Base-by-base conservation (phyloP, 2,888 invertebrate species). In the Tillus elongatus region DNA sequence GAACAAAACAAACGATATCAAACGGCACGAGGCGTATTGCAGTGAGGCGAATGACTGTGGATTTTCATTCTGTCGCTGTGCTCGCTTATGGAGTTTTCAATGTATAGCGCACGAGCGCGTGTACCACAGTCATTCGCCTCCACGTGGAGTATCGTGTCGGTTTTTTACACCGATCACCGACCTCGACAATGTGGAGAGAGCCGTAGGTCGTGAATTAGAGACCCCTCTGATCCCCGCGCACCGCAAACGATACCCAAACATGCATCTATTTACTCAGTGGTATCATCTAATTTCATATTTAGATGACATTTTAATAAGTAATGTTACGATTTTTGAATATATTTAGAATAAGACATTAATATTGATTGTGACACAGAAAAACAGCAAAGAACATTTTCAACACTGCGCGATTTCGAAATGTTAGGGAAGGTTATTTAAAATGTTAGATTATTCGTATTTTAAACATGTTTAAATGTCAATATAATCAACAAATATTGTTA, bases 111-210 rank as follows among this genome's bases (percentile, higher is more conserved):
- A 74, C 74, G 74, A 72, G 74, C 68, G 58, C 12, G 30, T 33
- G 32, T 39, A 40, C 61, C 66, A 42, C 54, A 58, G 65, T 66
- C 57, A 54, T 50, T 56, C 59, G 66, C 70, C 71, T 67, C 69
- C 70, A 70, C 70, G 70, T 67, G 69, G 61, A 55, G 52, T 49
- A 54, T 51, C 56, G 54, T 49, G 49, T 49, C 50, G 56, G 53
- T 60, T 63, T 63, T 63, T 69, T 67, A 64, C 65, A 66, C 67
- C 69, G 72, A 72, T 69, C 73, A 69, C 71, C 72, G 74, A 74
- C 74, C 74, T 74, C 73, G 71, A 66, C 73, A 74, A 74, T 71
- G 64, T 67, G 45, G n/a, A 63, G 56, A 68, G 66, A 69, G 69
- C 67, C 70, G 72, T 73, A 72, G 70, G 72, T 63, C 65, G 60